These are phyloP conservation scores for Yponomeuta cagnagella DNA, from an alignment of 2,888 invertebrate species.

Conservation along the genomic window DNA sequence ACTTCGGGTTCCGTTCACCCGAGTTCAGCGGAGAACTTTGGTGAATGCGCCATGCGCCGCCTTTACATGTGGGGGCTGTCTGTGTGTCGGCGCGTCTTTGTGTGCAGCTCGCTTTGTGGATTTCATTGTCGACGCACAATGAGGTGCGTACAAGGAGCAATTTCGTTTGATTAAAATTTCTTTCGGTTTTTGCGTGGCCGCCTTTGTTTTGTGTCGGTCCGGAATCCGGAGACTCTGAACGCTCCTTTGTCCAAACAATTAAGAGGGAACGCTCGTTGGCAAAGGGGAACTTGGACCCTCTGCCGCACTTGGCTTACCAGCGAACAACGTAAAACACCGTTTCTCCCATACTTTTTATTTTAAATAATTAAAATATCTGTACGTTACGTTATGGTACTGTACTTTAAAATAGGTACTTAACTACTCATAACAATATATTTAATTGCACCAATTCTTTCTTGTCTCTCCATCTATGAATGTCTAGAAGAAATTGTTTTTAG, in stretches of 20 bases:
- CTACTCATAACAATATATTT: too few relatives aligned
- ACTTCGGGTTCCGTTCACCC: constrained; percentile 47
- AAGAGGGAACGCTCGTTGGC: constrained; percentile 48
- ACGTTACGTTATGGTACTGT: too few relatives aligned
- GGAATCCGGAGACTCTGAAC: constrained; percentile 37
- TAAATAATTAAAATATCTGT: too few relatives aligned
- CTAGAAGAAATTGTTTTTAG: background rate
- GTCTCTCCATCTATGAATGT: background rate
- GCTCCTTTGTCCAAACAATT: constrained; percentile 44
- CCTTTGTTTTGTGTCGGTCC: constrained; percentile 42
- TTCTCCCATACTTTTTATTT: background rate
- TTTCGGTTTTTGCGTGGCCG: constrained; percentile 40
- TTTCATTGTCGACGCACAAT: constrained; percentile 58
- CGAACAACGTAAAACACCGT: background rate
- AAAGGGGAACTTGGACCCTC: background rate
- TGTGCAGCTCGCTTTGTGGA: constrained; percentile 51
- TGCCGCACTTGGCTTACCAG: background rate
- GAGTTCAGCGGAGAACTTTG: constrained; percentile 37
- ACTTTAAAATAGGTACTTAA: too few relatives aligned
- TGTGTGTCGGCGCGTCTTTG: constrained; percentile 22
- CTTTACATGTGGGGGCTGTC: constrained; percentile 21
- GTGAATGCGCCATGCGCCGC: constrained; percentile 48
- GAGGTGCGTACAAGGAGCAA: constrained; percentile 51
- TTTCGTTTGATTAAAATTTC: constrained; percentile 55
- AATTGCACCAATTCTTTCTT: too few relatives aligned